Conservation (phyloP, 2,888 invertebrate species). For the Copidosoma aretas region DNA sequence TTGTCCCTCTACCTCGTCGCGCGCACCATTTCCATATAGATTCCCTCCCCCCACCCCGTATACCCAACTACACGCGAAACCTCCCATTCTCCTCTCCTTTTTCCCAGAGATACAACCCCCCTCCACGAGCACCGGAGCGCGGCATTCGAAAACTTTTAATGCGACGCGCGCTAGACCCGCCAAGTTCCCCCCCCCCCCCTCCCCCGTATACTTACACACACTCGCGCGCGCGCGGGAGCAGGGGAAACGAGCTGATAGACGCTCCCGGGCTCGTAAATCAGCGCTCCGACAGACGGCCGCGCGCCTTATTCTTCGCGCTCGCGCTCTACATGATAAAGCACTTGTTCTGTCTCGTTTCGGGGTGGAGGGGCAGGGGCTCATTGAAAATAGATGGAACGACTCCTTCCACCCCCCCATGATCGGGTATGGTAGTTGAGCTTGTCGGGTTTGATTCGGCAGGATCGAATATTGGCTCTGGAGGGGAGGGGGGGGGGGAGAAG, state of each 20-base stretch:
- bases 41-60: not conserved
- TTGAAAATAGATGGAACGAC: conserved; percentile 39
- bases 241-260: conserved; percentile 12
- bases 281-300: conserved; percentile 30
- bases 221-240: not conserved
- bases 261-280: conserved; percentile 33
- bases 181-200: conserved; percentile 5
- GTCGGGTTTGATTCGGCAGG: conserved; percentile 8
- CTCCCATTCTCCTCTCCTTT: conserved; percentile 11
- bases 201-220: not conserved
- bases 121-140: conserved; percentile 36
- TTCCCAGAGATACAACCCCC: not conserved
- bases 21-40: conserved; percentile 21
- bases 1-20: not conserved
- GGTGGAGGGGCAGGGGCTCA: conserved; percentile 4
- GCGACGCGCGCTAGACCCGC: conserved; percentile 44
- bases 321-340: conserved; percentile 37
- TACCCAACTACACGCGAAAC: not conserved
- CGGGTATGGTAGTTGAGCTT: not conserved
- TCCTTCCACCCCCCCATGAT: not conserved
- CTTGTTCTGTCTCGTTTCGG: conserved; percentile 37
- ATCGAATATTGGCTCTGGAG: too few species aligned
- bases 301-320: not conserved
- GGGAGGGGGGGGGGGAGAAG: too few species aligned
- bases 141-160: conserved; percentile 47